phyloP scores from a whole-genome alignment of 2,113 vertebrate species.

The Perca flavescens region DNA sequence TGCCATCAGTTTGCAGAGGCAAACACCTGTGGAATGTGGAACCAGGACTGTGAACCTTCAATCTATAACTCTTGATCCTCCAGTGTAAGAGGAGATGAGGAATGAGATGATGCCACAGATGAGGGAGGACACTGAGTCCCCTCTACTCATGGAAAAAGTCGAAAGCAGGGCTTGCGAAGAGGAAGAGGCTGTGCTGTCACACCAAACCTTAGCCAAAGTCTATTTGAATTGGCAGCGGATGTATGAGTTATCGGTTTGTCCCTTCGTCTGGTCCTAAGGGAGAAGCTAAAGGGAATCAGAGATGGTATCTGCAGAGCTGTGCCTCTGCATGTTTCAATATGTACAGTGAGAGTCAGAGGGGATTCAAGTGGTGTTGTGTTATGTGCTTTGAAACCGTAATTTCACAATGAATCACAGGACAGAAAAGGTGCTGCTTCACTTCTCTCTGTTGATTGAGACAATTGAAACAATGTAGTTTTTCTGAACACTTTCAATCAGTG shows the following conservation, averaged over 20 bases:
- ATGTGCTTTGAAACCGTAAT: not conserved
- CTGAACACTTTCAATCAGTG: slow-evolving; percentile 54
- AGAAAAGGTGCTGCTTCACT: slow-evolving; percentile 6
- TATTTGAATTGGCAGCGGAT: not conserved
- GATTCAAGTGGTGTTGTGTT: not conserved
- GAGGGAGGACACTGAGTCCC: not conserved
- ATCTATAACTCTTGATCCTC: not conserved
- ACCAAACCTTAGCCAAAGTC: not conserved
- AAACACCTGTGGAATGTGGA: slow-evolving; percentile 33
- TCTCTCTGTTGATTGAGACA: slow-evolving; percentile 4
- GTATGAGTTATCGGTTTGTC: not conserved
- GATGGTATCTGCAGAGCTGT: not conserved
- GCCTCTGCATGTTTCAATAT: slow-evolving; percentile 7
- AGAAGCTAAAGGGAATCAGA: not conserved
- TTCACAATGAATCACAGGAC: slow-evolving; percentile 23
- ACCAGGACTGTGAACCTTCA: slow-evolving; percentile 15
- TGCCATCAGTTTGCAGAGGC: slow-evolving; percentile 27
- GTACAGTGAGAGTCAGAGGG: not conserved
- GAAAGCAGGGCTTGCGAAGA: not conserved
- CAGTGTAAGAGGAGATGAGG: not conserved
- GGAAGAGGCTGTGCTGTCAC: not conserved
- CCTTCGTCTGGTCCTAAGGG: not conserved
- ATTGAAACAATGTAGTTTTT: slow-evolving; percentile 24
- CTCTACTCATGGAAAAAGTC: not conserved
- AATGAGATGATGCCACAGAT: slow-evolving; percentile 17